Percentiles rank a stretch among this genome's conserved stretches.
Conservation (phyloP, 2,113 vertebrate species). For the Emydura subglobosa region DNA sequence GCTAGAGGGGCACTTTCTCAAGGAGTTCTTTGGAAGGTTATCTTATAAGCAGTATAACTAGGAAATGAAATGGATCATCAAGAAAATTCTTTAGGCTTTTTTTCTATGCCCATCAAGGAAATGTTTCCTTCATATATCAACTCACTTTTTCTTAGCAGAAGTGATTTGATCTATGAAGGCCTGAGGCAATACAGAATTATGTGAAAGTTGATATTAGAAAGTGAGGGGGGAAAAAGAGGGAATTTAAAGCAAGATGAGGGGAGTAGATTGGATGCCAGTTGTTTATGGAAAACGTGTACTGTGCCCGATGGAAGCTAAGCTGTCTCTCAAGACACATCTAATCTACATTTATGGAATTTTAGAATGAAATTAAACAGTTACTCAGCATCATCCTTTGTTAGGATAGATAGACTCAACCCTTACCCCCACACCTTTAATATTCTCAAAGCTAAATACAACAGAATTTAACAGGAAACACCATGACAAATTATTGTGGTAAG, state of each 20-base stretch:
- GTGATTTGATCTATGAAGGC: constrained; percentile 62
- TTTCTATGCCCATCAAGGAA: constrained; percentile 41
- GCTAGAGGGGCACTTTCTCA: constrained; percentile 50
- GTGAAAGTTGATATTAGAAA: constrained; percentile 73
- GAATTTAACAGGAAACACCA: constrained; percentile 36
- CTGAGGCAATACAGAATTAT: constrained; percentile 49
- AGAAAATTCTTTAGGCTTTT: constrained; percentile 47
- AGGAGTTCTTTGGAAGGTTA: constrained; percentile 43
- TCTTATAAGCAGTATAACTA: constrained; percentile 47
- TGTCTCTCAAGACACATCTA: constrained; percentile 4
- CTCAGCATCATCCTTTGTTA: constrained; percentile 50
- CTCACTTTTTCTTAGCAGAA: constrained; percentile 46
- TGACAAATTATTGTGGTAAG: constrained; percentile 21
- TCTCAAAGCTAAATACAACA: constrained; percentile 61
- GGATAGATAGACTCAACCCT: neutral
- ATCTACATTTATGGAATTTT: constrained; percentile 56
- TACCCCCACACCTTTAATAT: constrained; percentile 43
- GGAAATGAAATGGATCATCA: constrained; percentile 70
- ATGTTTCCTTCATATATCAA: constrained; percentile 62
- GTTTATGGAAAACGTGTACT: constrained; percentile 21
- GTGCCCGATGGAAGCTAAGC: neutral
- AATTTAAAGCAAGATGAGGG: constrained; percentile 70
- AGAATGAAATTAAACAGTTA: constrained; percentile 52
- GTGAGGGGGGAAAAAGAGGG: constrained; percentile 21
- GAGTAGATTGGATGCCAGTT: constrained; percentile 61